A percentile compares a stretch with the other conserved stretches of the same genome.
Conservation (phyloP, 2,888 invertebrate genomes). For the Drosophila barbarae region DNA sequence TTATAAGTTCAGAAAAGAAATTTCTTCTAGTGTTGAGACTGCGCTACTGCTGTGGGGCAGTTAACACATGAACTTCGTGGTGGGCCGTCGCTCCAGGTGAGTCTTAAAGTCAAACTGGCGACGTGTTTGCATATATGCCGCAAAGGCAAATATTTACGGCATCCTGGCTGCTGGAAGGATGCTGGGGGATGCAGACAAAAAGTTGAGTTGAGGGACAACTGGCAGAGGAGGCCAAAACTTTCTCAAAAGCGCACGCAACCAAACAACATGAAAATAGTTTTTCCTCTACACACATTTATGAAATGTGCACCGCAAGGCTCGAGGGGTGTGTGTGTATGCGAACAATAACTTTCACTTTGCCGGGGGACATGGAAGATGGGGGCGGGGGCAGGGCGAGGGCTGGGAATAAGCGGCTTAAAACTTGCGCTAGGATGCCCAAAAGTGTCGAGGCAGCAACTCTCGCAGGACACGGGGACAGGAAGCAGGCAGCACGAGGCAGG, state of each 20-base stretch:
- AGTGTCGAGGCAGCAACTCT: constrained; percentile 66
- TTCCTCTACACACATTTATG: constrained; percentile 67
- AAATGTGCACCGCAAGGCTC: constrained; percentile 62
- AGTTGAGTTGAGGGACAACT: constrained; percentile 53
- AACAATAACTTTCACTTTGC: constrained; percentile 71
- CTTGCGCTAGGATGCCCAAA: constrained; percentile 55
- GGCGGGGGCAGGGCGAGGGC: neutral
- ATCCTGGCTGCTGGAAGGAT: neutral
- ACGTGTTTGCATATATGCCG: constrained; percentile 63
- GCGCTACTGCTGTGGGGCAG: constrained; percentile 23
- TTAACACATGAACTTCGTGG: constrained; percentile 33
- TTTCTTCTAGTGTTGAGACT: constrained; percentile 12
- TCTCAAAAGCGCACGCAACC: constrained; percentile 65
- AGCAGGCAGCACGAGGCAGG: constrained; percentile 6
- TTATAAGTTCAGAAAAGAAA: neutral
- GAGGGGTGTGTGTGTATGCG: constrained; percentile 28
- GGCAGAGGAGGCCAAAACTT: constrained; percentile 52
- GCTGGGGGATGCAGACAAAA: constrained; percentile 44
- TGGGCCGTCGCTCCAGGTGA: constrained; percentile 28
- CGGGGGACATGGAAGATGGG: neutral
- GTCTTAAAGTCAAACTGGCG: constrained; percentile 43
- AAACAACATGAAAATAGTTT: constrained; percentile 48
- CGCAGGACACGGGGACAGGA: constrained; percentile 24
- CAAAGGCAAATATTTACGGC: constrained; percentile 68
- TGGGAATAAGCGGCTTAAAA: constrained; percentile 70